These are phyloP conservation scores for Vulpes lagopus DNA, from an alignment of 2,113 vertebrate species.

Conservation along the genomic window DNA sequence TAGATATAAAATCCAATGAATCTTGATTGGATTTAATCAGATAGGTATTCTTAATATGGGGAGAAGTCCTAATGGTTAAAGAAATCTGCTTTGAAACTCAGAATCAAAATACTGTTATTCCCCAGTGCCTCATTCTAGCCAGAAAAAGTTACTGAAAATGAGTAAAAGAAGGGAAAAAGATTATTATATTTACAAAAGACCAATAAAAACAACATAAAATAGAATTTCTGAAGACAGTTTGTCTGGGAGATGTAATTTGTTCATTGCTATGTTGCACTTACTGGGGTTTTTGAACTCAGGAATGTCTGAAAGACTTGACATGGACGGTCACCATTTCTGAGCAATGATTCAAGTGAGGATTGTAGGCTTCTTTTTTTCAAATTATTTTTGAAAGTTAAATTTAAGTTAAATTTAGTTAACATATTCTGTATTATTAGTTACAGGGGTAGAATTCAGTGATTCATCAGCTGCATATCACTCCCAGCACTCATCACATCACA, in stretches of 20 bases:
- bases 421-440: no score
- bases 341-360: background rate
- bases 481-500: no score
- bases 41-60: background rate
- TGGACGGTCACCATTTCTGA: background rate
- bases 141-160: slow-evolving; percentile 1
- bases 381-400: no score
- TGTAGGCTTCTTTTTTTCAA: background rate
- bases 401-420: no score
- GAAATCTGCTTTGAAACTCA: background rate
- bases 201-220: background rate
- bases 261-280: background rate
- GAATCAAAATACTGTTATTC: background rate
- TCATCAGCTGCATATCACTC: no score
- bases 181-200: background rate
- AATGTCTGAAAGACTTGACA: background rate
- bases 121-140: background rate
- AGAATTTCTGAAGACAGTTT: background rate
- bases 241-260: background rate
- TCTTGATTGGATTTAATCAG: background rate
- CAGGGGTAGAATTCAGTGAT: no score
- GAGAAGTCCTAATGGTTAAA: background rate
- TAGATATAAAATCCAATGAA: background rate
- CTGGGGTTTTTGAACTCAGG: background rate
- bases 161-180: background rate